A percentile compares a stretch with the other conserved stretches of the same genome.
Conservation (phyloP, 2,113 vertebrate species). For the Aptenodytes patagonicus region DNA sequence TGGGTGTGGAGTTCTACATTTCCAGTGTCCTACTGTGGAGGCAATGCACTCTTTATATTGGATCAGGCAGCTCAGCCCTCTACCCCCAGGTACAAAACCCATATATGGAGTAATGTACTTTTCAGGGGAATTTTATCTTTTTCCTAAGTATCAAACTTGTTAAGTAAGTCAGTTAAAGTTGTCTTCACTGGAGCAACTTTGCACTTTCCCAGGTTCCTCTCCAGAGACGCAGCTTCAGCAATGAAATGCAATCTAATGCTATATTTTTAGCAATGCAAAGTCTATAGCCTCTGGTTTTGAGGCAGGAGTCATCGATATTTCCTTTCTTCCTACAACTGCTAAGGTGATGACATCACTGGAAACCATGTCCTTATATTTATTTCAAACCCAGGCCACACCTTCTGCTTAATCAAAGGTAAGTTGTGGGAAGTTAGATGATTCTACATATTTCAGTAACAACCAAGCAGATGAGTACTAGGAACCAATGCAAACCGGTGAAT, state of each 20-base stretch:
- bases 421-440: background rate
- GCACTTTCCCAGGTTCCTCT: background rate
- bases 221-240: background rate
- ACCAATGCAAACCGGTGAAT: background rate
- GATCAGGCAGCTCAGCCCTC: background rate
- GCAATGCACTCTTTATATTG: background rate
- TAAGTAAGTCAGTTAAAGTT: background rate
- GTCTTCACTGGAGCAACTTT: background rate
- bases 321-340: background rate
- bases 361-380: background rate
- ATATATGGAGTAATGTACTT: background rate
- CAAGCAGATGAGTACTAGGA: background rate
- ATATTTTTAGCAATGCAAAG: background rate
- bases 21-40: background rate
- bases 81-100: background rate
- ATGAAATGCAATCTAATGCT: background rate
- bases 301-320: background rate
- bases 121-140: background rate
- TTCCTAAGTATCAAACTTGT: background rate
- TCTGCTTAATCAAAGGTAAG: background rate
- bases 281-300: background rate
- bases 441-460: background rate
- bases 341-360: background rate
- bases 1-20: rapidly evolving
- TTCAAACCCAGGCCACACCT: background rate